Base-by-base conservation (phyloP, 2,888 invertebrate genomes). In the Subacronicta megacephala region DNA sequence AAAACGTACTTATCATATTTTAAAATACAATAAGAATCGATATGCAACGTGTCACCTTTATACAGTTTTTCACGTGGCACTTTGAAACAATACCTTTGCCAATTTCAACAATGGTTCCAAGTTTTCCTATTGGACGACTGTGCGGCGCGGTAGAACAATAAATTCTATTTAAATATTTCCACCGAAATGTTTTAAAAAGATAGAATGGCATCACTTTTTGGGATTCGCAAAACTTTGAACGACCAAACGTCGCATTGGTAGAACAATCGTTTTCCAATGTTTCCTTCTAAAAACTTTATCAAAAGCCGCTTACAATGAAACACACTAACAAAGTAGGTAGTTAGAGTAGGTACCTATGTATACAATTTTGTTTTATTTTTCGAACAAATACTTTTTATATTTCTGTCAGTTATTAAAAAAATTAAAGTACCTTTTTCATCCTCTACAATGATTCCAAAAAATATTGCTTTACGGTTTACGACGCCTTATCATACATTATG, bases 21-120 rank as follows among this genome's bases (percentile, higher is more conserved):
- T 17, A 53, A 46, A 46, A 26, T 50, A 40, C 44, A 15, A 44
- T 52, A 12, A 16, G 38, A 43, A 49, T 75, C 56, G 43, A 72
- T 75, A 59, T 7, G 13, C 76, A 33, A 10, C 53, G 38, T 45
- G 40, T 47, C 7, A 38, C n/a, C n/a, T 37, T 29, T n/a, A 13
- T 41, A 13, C 31, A 29, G 9, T 38, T 40, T 61, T 40, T 18
- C 33, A 38, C 38, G 53, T 56, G 42, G 10, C 23, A 37, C 26
- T 45, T 31, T 35, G 20, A 20, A 51, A 36, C 41, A 37, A 46
- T 29, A 31, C 3, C 3, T 41, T 61, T 46, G 16, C 16, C 7
- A 18, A 29, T 33, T 10, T n/a, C 16, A 5, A 49, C 40, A 62
- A 50, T 31, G 12, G 15, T 13, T 50, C 54, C 54, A 53, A 55